A percentile compares a stretch with the other conserved stretches of the same genome.
phyloP scores from a whole-genome alignment of 2,113 vertebrate genomes.

The Marmota monax region DNA sequence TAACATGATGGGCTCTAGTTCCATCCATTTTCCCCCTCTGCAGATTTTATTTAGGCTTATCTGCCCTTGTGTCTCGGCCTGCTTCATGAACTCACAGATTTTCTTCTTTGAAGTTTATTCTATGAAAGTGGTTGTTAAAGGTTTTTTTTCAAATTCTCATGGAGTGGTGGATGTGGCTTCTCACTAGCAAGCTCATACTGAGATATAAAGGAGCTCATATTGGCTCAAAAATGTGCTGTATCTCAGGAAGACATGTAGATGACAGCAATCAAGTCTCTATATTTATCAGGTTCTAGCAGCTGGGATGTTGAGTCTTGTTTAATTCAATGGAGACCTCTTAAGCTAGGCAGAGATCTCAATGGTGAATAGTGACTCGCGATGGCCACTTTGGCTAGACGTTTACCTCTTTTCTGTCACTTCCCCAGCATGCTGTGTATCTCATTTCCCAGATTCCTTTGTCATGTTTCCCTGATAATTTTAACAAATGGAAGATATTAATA shows the following conservation, averaged over 20 bases:
- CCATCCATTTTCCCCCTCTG: not conserved
- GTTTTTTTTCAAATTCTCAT: not conserved
- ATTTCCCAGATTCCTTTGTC: not conserved
- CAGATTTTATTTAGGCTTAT: constrained; percentile 57
- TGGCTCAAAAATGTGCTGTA: not conserved
- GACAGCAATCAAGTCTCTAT: not conserved
- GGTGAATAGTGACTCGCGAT: not conserved
- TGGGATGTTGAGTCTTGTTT: not conserved
- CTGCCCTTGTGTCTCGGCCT: not conserved
- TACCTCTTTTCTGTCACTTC: not conserved
- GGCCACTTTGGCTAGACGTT: not conserved
- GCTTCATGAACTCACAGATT: not conserved
- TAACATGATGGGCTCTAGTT: too few relatives aligned
- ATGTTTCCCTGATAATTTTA: not conserved
- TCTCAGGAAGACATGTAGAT: not conserved
- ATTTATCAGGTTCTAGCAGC: not conserved
- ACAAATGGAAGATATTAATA: not conserved
- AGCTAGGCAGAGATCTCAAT: not conserved
- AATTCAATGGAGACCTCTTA: not conserved
- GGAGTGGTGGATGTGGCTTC: not conserved
- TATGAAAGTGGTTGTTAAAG: constrained; percentile 12
- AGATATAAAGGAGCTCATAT: not conserved
- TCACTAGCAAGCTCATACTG: not conserved
- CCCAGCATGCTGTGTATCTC: not conserved
- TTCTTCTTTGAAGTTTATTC: constrained; percentile 13